Percentiles rank a stretch among this genome's conserved stretches.
phyloP scores from a whole-genome alignment of 30 jellyfish, hydroid and myxozoan species.

The Hydractinia echinata region DNA sequence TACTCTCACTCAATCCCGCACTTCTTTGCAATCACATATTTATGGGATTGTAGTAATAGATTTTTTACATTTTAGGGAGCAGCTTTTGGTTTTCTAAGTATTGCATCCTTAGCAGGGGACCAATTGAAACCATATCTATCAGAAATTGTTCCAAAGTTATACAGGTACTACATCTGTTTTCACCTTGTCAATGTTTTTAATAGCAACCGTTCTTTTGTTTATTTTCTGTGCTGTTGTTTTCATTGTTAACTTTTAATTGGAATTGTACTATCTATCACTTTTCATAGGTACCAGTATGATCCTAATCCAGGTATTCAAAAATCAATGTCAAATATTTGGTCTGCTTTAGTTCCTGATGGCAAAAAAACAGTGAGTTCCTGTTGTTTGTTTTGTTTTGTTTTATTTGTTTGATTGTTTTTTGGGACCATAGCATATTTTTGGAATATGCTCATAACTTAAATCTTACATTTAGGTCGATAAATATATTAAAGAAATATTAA shows the following conservation, averaged over 20 bases:
- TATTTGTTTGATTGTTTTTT: neutral
- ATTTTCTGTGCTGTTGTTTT: neutral
- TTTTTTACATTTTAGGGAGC: slow-evolving; percentile 68
- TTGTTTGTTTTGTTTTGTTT: too few species aligned
- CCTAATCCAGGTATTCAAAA: slow-evolving; percentile 80
- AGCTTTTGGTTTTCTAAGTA: slow-evolving; percentile 92
- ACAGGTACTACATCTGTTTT: slow-evolving; percentile 43
- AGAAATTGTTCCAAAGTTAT: slow-evolving; percentile 78
- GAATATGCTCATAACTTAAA: neutral
- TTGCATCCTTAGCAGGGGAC: slow-evolving; percentile 88
- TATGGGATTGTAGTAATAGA: too few species aligned
- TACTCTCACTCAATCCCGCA: too few species aligned
- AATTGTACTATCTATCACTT: neutral
- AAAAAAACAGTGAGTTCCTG: slow-evolving; percentile 58
- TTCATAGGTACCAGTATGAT: slow-evolving; percentile 80
- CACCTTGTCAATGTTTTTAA: neutral
- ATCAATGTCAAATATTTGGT: slow-evolving; percentile 92
- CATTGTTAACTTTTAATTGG: neutral
- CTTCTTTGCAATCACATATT: too few species aligned
- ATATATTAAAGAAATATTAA: slow-evolving; percentile 48
- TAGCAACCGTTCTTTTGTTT: neutral
- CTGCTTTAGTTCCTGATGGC: slow-evolving; percentile 85
- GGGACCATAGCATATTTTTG: neutral
- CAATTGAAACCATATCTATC: slow-evolving; percentile 81
- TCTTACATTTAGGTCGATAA: slow-evolving; percentile 59